These are phyloP conservation scores for Tetragnatha versicolor DNA, from an alignment of 1,140 invertebrate species.

Conservation along the genomic window DNA sequence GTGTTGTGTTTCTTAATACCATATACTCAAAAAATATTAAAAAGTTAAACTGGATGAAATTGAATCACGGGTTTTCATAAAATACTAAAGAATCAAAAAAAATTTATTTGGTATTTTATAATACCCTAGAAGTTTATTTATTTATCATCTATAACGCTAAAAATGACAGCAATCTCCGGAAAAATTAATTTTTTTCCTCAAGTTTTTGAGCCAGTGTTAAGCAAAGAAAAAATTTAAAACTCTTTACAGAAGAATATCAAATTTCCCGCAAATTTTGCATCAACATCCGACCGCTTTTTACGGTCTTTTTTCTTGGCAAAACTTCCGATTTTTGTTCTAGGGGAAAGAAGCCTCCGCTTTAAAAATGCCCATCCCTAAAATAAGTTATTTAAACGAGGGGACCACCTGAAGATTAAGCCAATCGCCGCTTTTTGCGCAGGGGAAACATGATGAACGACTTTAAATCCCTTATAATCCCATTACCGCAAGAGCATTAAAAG, in stretches of 20 bases:
- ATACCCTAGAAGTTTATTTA: too few species aligned
- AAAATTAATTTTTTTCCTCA: too few species aligned
- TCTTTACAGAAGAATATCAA: constrained; percentile 3
- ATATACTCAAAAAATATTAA: too few species aligned
- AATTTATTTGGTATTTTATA: too few species aligned
- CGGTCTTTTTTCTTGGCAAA: not conserved
- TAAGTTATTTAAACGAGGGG: constrained; percentile 51
- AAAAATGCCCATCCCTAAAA: not conserved
- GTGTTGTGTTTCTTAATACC: too few species aligned
- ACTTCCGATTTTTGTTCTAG: constrained; percentile 2
- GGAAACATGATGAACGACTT: constrained; percentile 35
- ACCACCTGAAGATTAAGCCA: constrained; percentile 48
- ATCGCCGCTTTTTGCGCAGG: constrained; percentile 37
- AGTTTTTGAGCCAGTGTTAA: too few species aligned
- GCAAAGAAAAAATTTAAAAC: constrained; percentile 3
- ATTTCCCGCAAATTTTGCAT: not conserved
- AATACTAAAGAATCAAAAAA: too few species aligned
- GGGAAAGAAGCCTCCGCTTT: not conserved
- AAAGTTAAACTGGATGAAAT: too few species aligned
- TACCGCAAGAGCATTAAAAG: constrained; percentile 45
- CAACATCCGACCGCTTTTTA: not conserved
- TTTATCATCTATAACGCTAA: too few species aligned
- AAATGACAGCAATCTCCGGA: too few species aligned
- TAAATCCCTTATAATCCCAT: constrained; percentile 54
- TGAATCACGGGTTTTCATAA: too few species aligned